Percentiles rank a stretch among this genome's conserved stretches.
These are phyloP conservation scores for Cotesia typhae DNA, from an alignment of 1,140 invertebrate genomes.

Conservation along the genomic window DNA sequence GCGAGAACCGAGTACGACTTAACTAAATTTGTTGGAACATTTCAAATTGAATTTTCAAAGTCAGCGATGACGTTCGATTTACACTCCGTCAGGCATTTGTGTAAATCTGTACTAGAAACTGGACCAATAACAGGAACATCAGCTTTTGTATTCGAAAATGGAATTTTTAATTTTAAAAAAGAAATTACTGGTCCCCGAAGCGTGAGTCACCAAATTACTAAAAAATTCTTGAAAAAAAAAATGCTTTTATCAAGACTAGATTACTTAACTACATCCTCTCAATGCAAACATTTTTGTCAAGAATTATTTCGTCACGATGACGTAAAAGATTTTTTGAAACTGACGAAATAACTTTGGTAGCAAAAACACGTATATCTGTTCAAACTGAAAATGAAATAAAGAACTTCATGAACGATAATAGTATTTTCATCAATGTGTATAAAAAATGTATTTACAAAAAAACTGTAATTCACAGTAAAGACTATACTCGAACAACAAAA, in stretches of 20 bases:
- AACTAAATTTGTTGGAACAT: slow-evolving; percentile 23
- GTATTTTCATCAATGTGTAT: background rate
- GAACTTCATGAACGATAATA: slow-evolving; percentile 1
- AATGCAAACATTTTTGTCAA: background rate
- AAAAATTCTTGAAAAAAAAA: slow-evolving; percentile 6
- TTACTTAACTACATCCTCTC: background rate
- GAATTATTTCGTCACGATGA: background rate
- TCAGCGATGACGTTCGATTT: slow-evolving; percentile 26
- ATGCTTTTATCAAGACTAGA: background rate
- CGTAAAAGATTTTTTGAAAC: too few species aligned
- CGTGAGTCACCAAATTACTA: slow-evolving; percentile 23
- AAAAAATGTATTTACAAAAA: slow-evolving; percentile 9
- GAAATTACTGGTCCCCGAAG: slow-evolving; percentile 17
- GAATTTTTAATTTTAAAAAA: slow-evolving; percentile 20
- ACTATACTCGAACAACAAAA: background rate
- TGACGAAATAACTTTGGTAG: too few species aligned
- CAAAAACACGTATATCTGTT: background rate
- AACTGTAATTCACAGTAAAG: background rate
- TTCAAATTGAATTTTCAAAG: slow-evolving; percentile 22
- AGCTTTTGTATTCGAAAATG: slow-evolving; percentile 30
- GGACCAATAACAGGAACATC: slow-evolving; percentile 29
- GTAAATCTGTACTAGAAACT: slow-evolving; percentile 5
- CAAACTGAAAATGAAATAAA: background rate
- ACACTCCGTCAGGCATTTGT: slow-evolving; percentile 22
- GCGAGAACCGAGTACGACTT: slow-evolving; percentile 23